Conservation (phyloP, 2,888 invertebrate species). For the Brachycybe producta region DNA sequence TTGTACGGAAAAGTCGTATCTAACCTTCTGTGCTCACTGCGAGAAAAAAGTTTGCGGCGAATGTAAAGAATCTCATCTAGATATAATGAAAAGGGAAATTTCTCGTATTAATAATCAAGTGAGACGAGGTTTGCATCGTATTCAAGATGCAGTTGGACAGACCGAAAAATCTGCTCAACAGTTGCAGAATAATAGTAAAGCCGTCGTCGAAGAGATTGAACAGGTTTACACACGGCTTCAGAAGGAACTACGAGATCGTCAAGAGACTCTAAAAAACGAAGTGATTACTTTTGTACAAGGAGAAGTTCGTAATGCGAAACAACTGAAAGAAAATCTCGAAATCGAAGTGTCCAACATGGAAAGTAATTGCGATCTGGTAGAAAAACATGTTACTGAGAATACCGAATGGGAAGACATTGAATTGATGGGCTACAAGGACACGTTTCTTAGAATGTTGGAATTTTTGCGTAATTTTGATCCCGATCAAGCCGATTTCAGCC, state of each 20-base stretch:
- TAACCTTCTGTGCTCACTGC: slow-evolving; percentile 83
- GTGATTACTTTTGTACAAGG: slow-evolving; percentile 80
- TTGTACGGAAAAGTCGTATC: slow-evolving; percentile 82
- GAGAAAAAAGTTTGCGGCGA: slow-evolving; percentile 93
- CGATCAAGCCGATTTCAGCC: slow-evolving; percentile 72
- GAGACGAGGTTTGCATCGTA: slow-evolving; percentile 64
- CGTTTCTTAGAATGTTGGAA: slow-evolving; percentile 88
- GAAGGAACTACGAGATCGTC: slow-evolving; percentile 79
- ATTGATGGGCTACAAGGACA: slow-evolving; percentile 87
- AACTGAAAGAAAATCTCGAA: slow-evolving; percentile 84
- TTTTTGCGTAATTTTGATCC: slow-evolving; percentile 86
- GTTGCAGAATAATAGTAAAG: slow-evolving; percentile 75
- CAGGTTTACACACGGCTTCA: slow-evolving; percentile 76
- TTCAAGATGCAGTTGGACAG: slow-evolving; percentile 65
- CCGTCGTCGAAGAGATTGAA: slow-evolving; percentile 85
- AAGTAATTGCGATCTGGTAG: slow-evolving; percentile 91
- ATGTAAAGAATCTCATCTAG: slow-evolving; percentile 88
- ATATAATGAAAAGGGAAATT: slow-evolving; percentile 83
- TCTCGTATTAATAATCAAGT: slow-evolving; percentile 71
- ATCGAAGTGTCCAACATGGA: slow-evolving; percentile 87
- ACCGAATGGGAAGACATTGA: slow-evolving; percentile 87
- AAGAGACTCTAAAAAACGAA: slow-evolving; percentile 55
- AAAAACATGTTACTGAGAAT: slow-evolving; percentile 60
- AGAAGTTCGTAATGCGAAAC: slow-evolving; percentile 70
- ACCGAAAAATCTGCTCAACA: slow-evolving; percentile 75